Base-by-base conservation (phyloP, 2,113 vertebrate species). In the Chascanopsetta lugubris region DNA sequence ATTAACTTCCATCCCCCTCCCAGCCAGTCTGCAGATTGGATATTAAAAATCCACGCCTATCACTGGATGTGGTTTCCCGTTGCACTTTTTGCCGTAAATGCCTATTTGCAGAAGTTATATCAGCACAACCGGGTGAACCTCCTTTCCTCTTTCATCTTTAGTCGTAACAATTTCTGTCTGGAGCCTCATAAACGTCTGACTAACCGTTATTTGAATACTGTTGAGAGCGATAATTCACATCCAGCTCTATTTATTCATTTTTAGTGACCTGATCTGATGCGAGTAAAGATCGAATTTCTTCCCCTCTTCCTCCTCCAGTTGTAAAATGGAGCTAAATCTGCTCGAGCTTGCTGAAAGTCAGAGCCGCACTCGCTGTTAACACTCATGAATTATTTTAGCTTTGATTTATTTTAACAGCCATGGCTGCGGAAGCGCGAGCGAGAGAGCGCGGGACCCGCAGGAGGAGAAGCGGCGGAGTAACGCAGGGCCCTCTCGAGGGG, bases 361-460 rank as follows among this genome's bases (percentile, higher is more conserved):
- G 56, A 59, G 22, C 51, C 58, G 6, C 48, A 18, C 55, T 47
- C 75, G 40, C 67, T 66, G 40, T 75, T 81, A 72, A 26, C 59
- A 58, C 82, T 83, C 73, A 62, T 89, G 79, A 88, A 87, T 88
- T 83, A 86, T 86, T 86, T 66, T 61, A 50, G 69, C 79, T 87
- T 86, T 88, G 86, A 83, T 86, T 85, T 77, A 75, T 84, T 88
- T 82, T 61, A 64, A 64, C 32, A 32, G 17, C 58, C 72, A 84
- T 82, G 85, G 68, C 72, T 69, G 72, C 59, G 42, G 27, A 32
- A 61, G 60, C 59, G 70, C 32, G 21, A 62, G 55, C 20, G 10
- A 48, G 61, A 2, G n/a, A 66, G 60, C 34, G 2, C 25, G 38
- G 69, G 61, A 77, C 71, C 63, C 56, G 47, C 32, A 57, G 36